Evolutionary conservation across 23 tunicate species (phyloP), one percentile per base, ranked within the genome.

Genomic region (Clavelina lepadiformis): DNA sequence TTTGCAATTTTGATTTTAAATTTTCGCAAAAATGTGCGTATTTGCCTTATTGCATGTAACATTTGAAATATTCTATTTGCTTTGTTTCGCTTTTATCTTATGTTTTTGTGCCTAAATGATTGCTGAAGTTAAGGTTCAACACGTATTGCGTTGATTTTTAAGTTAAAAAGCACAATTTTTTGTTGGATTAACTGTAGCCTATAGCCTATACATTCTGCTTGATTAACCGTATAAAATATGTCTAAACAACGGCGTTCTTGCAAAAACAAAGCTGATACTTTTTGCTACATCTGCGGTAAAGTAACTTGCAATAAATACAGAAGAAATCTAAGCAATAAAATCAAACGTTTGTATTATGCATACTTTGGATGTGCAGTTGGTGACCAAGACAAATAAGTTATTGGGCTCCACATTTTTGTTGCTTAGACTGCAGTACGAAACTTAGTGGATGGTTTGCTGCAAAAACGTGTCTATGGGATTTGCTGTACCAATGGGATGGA

Each of bases 361-460:
- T 55, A 70, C 27, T 70, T 70, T 70, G 76, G 65, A 70, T 54
- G 64, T 56, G 63, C 49, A 63, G 76, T 70, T 34, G 76, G 65
- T 32, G 76, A 55, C 37, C 76, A 70, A 70, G 76, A 55, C 28
- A 70, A 70, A 56, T 51, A n/a, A n/a, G n/a, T n/a, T n/a, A 5
- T 53, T 70, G 37, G 76, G 31, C 76, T 37, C 76, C 76, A 22
- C n/a, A 31, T 49, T 35, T 21, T 55, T 70, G 76, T 55, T 70
- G 65, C 64, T 33, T 53, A 53, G 51, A 56, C 27, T 70, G 63
- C 35, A 70, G 76, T 53, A 31, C 22, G 19, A 66, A 46, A 46
- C 57, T 66, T 3, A 66, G 56, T 28, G 28, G 47, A 66, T 66
- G 72, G 72, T 66, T 66, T 66, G 28, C 57, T 21, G 72, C 38